A percentile compares a stretch with the other conserved stretches of the same genome.
phyloP scores from a whole-genome alignment of 2,888 invertebrate genomes.

The Leptinotarsa juncta region DNA sequence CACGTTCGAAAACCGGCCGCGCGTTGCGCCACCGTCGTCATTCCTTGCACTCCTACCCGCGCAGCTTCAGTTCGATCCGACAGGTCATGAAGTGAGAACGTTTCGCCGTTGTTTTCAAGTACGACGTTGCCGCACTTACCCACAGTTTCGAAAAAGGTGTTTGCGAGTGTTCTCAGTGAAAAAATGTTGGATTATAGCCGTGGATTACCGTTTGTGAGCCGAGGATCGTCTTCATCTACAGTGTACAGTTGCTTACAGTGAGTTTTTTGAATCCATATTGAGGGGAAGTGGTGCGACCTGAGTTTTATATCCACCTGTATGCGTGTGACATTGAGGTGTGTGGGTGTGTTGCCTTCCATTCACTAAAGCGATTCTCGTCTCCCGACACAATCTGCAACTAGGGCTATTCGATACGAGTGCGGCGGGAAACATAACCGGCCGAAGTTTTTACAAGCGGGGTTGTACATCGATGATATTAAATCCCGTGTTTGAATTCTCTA shows the following conservation, averaged over 20 bases:
- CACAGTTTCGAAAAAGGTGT: constrained; percentile 34
- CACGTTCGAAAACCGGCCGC: constrained; percentile 60
- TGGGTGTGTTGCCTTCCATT: constrained; percentile 58
- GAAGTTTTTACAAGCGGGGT: constrained; percentile 20
- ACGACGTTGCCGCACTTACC: constrained; percentile 40
- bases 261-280: constrained; percentile 50
- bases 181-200: constrained; percentile 41
- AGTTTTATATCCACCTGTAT: constrained; percentile 55
- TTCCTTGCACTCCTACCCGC: constrained; percentile 54
- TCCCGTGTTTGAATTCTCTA: not conserved
- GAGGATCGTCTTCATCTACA: constrained; percentile 32
- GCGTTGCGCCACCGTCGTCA: constrained; percentile 60
- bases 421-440: constrained; percentile 29
- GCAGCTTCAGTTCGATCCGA: constrained; percentile 52
- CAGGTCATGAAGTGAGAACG: constrained; percentile 43
- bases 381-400: constrained; percentile 40
- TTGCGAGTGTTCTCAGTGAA: constrained; percentile 30
- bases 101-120: constrained; percentile 35
- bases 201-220: constrained; percentile 26
- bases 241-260: constrained; percentile 43
- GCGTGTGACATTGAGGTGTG: constrained; percentile 62
- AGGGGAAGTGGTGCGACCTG: constrained; percentile 48
- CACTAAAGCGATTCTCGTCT: constrained; percentile 52
- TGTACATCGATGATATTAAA: not conserved
- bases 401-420: constrained; percentile 37